Evolutionary conservation across 2,797 vertebrate genomes (phyloP).

Genomic region (Mormyrops boulengeri): DNA sequence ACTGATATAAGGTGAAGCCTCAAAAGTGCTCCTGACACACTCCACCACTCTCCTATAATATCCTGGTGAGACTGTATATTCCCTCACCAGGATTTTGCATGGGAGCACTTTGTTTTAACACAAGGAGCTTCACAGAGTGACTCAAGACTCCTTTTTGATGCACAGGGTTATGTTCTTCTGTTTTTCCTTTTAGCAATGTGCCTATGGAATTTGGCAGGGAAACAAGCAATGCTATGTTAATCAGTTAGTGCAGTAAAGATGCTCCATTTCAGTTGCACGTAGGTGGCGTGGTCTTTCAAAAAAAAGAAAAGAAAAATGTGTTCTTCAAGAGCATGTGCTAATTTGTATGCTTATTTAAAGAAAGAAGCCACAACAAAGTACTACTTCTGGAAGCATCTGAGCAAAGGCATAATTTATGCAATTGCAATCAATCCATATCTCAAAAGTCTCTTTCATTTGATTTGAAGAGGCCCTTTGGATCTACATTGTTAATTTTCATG

Average conservation of each 20-base stretch:
- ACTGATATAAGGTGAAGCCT: constrained; percentile 7
- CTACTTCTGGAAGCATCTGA: not conserved
- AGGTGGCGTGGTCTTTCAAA: not conserved
- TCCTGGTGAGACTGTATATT: constrained; percentile 14
- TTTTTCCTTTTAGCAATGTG: not conserved
- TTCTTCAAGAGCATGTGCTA: not conserved
- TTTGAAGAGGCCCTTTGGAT: not conserved
- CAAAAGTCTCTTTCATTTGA: not conserved
- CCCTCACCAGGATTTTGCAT: not conserved
- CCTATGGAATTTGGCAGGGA: not conserved
- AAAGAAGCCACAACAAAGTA: not conserved
- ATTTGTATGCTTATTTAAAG: not conserved
- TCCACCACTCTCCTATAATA: not conserved
- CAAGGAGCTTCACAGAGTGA: not conserved
- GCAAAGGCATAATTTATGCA: not conserved
- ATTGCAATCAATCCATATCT: not conserved
- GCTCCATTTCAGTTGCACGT: not conserved
- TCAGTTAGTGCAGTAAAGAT: not conserved
- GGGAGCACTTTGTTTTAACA: not conserved
- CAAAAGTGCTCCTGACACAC: constrained; percentile 12
- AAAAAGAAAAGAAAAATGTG: not conserved
- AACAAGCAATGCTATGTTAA: not conserved
- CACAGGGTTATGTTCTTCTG: not conserved
- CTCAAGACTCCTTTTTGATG: not conserved
- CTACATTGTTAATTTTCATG: not conserved